phyloP scores from a whole-genome alignment of 2,797 vertebrate species.

The Microctenopoma steveboyesi region DNA sequence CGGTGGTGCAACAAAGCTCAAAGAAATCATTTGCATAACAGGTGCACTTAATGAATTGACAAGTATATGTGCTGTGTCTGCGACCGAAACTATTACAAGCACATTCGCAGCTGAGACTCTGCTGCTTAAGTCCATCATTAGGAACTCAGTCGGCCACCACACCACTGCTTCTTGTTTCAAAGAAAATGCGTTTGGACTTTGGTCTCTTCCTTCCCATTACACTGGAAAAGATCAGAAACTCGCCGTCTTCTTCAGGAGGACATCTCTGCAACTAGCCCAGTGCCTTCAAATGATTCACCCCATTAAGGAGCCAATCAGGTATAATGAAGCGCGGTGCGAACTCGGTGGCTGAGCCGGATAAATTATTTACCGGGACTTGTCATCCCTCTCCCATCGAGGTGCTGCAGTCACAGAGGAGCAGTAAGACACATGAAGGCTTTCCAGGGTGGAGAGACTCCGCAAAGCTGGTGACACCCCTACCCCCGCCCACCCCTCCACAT shows the following conservation, averaged over 20 bases:
- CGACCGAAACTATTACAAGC: constrained; percentile 40
- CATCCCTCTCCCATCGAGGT: constrained; percentile 64
- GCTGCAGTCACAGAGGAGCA: constrained; percentile 61
- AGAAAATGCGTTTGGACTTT: constrained; percentile 56
- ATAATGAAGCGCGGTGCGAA: constrained; percentile 78
- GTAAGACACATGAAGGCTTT: constrained; percentile 74
- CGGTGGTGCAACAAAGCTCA: constrained; percentile 54
- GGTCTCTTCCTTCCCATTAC: constrained; percentile 59
- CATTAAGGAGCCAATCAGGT: constrained; percentile 81
- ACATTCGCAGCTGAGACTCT: constrained; percentile 21
- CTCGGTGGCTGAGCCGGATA: constrained; percentile 70
- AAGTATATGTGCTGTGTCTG: constrained; percentile 32
- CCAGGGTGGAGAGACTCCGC: constrained; percentile 60
- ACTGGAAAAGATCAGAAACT: constrained; percentile 56
- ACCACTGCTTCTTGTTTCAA: constrained; percentile 48
- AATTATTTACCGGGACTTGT: constrained; percentile 82
- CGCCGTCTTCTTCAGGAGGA: constrained; percentile 53
- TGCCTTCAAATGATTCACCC: constrained; percentile 70
- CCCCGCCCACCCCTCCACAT: constrained; percentile 45
- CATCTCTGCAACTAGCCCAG: constrained; percentile 46
- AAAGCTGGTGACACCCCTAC: constrained; percentile 63
- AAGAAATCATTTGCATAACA: constrained; percentile 61
- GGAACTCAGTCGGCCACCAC: constrained; percentile 49
- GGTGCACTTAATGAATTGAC: constrained; percentile 58
- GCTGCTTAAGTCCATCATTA: constrained; percentile 57